Base-by-base conservation (phyloP, 2,888 invertebrate genomes). In the Stegophylla sp. region DNA sequence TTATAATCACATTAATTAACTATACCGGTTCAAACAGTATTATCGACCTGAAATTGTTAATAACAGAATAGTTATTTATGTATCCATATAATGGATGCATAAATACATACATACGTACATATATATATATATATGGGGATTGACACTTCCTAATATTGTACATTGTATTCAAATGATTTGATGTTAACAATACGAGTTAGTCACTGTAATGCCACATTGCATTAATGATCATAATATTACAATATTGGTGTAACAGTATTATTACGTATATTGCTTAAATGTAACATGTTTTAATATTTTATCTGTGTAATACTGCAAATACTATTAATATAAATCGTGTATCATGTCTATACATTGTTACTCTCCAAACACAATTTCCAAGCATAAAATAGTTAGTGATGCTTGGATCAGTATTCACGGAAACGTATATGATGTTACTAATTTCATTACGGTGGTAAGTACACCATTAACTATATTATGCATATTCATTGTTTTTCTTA, bases 381-480 rank as follows among this genome's bases (percentile, higher is more conserved):
- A 89, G 83, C 92, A 93, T 86, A 90, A 89, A 83, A 88, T 89
- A 82, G 88, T 89, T 82, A 88, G 88, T 83, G 88, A 88, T 72
- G 87, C 89, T 53, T 95, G 93, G 94, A 87, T 94, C 79, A 89
- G 94, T 59, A 93, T 95, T 85, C 91, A 94, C 85, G 91, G 94
- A 85, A 89, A 90, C 85, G 91, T 95, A 77, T 95, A 93, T 86
- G 92, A 95, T 87, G 92, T 95, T 13, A 92, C 94, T 1, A 87
- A 88, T 82, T 95, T 93, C 87, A 86, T 94, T 75, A 89, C 90
- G 84, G 93, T 95, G 90, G 93, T 93, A 88, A 87, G 85, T 76
- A 28, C 23, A 20, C 17, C 15, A 23, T 34, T 5, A n/a, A 26
- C n/a, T n/a, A n/a, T n/a, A n/a, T 51, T n/a, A 20, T 28, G 13